These are phyloP conservation scores for Apoda limacodes DNA, from an alignment of 2,888 invertebrate species.

Conservation along the genomic window DNA sequence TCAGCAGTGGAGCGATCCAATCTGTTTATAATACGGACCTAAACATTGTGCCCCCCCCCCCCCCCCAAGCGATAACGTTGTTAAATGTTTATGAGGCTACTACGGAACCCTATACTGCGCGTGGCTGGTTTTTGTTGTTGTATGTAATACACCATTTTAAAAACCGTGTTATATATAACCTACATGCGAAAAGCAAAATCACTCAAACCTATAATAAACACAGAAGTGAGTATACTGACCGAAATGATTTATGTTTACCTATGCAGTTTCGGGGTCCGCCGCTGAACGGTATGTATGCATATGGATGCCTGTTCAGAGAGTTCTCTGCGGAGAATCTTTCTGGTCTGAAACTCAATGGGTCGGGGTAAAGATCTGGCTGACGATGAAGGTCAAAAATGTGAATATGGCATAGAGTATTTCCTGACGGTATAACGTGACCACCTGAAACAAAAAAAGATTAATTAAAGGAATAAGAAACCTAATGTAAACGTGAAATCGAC, in stretches of 20 bases:
- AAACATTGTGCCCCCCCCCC: too few relatives aligned
- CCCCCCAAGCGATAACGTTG: too few relatives aligned
- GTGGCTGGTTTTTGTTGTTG: too few relatives aligned
- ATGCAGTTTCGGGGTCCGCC: slow-evolving; percentile 78
- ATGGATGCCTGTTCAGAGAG: slow-evolving; percentile 66
- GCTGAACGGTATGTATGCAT: slow-evolving; percentile 75
- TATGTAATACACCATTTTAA: too few relatives aligned
- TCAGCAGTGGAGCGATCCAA: too few relatives aligned
- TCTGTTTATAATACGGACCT: too few relatives aligned
- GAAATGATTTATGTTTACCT: slow-evolving; percentile 44
- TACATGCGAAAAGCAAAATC: background rate
- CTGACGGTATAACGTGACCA: slow-evolving; percentile 58
- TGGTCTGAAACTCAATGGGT: slow-evolving; percentile 76
- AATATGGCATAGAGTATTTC: slow-evolving; percentile 60
- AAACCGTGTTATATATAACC: too few relatives aligned
- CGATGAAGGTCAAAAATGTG: slow-evolving; percentile 75
- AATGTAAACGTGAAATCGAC: too few relatives aligned
- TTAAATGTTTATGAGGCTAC: too few relatives aligned
- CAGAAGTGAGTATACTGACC: slow-evolving; percentile 1
- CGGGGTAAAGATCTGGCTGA: slow-evolving; percentile 70
- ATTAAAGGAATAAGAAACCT: too few relatives aligned
- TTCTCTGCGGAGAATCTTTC: slow-evolving; percentile 77
- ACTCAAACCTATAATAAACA: background rate
- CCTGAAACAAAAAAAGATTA: slow-evolving; percentile 37
- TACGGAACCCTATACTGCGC: too few relatives aligned